A percentile compares a stretch with the other conserved stretches of the same genome.
These are phyloP conservation scores for Illadopsis cleaveri DNA, from an alignment of 2,113 vertebrate species.

Conservation along the genomic window DNA sequence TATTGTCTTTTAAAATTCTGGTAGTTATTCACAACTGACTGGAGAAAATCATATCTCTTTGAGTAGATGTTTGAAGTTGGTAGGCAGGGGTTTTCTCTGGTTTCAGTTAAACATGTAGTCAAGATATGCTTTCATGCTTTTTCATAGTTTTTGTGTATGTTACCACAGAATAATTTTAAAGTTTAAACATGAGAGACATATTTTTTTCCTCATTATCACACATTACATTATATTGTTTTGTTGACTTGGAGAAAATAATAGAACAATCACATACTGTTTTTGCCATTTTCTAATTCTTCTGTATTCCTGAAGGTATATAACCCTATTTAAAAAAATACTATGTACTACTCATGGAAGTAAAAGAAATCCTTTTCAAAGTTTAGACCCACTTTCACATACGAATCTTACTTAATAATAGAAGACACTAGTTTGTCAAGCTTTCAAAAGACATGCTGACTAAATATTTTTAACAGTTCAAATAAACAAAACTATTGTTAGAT, in stretches of 20 bases:
- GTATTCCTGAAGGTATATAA: neutral
- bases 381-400: neutral
- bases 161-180: neutral
- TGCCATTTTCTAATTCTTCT: neutral
- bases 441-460: neutral
- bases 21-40: neutral
- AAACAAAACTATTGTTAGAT: neutral
- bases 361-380: neutral
- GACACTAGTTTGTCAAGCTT: neutral
- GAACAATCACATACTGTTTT: neutral
- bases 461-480: neutral
- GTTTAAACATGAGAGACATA: neutral
- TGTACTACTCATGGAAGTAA: neutral
- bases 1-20: conserved; percentile 2
- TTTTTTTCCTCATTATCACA: neutral
- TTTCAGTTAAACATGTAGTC: neutral
- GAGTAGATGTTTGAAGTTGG: neutral
- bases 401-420: neutral
- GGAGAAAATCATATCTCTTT: neutral
- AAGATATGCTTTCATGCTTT: neutral
- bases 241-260: neutral
- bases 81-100: neutral
- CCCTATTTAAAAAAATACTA: neutral
- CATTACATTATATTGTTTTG: neutral
- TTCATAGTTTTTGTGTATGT: neutral